Evolutionary conservation across 2,888 invertebrate genomes (phyloP).

Genomic region (Strigamia maritima): DNA sequence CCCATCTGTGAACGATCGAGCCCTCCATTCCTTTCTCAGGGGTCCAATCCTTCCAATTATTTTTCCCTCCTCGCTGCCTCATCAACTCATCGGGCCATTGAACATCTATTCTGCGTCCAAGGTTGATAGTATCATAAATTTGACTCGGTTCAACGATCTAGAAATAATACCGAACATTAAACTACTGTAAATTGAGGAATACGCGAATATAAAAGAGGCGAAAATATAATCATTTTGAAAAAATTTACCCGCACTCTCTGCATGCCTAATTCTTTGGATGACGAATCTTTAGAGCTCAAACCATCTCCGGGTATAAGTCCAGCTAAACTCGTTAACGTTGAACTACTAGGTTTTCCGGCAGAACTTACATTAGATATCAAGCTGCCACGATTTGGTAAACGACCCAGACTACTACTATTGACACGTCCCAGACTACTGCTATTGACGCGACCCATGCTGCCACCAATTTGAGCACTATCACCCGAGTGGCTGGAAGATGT

Average conservation of each 20-base stretch:
- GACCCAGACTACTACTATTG: conserved; percentile 62
- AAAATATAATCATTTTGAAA: not conserved
- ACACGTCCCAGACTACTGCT: conserved; percentile 61
- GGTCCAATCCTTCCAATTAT: conserved; percentile 86
- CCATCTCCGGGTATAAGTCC: conserved; percentile 61
- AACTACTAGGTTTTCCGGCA: conserved; percentile 78
- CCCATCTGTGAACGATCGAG: conserved; percentile 87
- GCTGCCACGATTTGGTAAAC: conserved; percentile 72
- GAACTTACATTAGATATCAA: conserved; percentile 66
- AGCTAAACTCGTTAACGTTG: conserved; percentile 76
- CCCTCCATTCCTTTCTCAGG: conserved; percentile 91
- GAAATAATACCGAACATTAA: not conserved
- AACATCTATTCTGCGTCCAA: conserved; percentile 87
- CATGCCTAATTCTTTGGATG: conserved; percentile 52
- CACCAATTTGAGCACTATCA: conserved; percentile 58
- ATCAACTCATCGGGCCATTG: conserved; percentile 90
- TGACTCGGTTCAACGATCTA: conserved; percentile 64
- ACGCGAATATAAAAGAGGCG: conserved; percentile 12
- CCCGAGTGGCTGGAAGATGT: conserved; percentile 59
- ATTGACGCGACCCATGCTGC: conserved; percentile 54
- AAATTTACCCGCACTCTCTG: conserved; percentile 60
- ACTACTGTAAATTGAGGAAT: not conserved
- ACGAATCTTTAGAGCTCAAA: conserved; percentile 37
- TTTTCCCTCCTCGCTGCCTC: conserved; percentile 79
- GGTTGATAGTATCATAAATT: conserved; percentile 87